Evolutionary conservation across 2,113 vertebrate species (phyloP).

Genomic region (Acanthisitta chloris): DNA sequence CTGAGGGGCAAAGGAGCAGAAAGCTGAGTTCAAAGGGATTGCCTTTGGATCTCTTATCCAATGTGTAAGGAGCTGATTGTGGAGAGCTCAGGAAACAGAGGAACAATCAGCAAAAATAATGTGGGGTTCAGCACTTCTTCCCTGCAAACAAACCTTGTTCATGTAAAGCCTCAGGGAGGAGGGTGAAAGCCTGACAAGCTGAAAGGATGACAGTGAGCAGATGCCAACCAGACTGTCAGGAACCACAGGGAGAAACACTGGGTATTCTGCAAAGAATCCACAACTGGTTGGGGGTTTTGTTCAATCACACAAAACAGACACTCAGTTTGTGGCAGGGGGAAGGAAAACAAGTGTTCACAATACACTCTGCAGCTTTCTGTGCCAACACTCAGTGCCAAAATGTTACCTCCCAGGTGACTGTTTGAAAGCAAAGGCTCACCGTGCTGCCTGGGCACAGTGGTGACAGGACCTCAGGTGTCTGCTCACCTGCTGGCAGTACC

Average conservation of each 20-base stretch:
- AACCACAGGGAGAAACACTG: not conserved
- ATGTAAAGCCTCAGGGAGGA: not conserved
- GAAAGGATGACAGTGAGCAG: not conserved
- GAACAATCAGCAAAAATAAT: not conserved
- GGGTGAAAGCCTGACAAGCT: not conserved
- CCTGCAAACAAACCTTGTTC: not conserved
- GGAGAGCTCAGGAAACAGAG: not conserved
- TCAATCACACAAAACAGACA: not conserved
- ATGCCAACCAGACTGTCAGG: not conserved
- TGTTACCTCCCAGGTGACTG: not conserved
- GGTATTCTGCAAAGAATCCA: not conserved
- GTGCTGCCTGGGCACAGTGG: not conserved
- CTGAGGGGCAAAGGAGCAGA: not conserved
- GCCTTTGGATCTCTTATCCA: not conserved
- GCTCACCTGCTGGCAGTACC: not conserved
- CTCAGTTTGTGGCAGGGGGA: not conserved
- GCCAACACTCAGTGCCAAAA: slow-evolving; percentile 7
- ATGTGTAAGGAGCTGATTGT: accelerated
- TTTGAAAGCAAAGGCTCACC: not conserved
- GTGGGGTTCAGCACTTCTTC: not conserved
- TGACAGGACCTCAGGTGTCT: not conserved
- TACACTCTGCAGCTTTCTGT: not conserved
- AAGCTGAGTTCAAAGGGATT: not conserved
- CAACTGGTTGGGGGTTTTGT: not conserved
- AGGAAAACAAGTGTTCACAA: not conserved